phyloP scores from a whole-genome alignment of 2,797 vertebrate genomes.

The Cuniculus paca region DNA sequence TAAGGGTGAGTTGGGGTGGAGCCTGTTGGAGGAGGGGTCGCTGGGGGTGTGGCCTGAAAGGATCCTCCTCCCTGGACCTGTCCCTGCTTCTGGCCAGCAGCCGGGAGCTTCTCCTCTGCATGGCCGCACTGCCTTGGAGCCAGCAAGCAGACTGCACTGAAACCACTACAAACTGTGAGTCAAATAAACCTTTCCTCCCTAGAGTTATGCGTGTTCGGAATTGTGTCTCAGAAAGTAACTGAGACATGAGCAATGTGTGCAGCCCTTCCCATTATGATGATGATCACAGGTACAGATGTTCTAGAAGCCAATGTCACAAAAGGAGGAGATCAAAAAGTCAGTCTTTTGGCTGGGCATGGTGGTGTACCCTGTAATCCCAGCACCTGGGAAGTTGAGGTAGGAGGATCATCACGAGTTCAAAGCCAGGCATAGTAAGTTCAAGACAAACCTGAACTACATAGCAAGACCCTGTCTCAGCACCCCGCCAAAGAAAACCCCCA shows the following conservation, averaged over 20 bases:
- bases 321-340: conserved; percentile 93
- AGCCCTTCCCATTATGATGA: conserved; percentile 94
- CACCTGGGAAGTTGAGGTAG: background rate
- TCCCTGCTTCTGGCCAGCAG: background rate
- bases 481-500: background rate
- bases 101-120: too few species aligned
- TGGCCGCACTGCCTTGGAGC: background rate
- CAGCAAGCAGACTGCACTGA: background rate
- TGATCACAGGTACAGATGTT: conserved; percentile 90
- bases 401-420: background rate
- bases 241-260: conserved; percentile 88
- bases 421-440: background rate
- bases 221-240: background rate
- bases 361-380: background rate
- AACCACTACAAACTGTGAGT: background rate
- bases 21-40: too few species aligned
- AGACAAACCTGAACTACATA: background rate
- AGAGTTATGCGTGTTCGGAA: background rate
- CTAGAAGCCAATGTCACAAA: conserved; percentile 93
- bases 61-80: background rate
- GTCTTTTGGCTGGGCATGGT: conserved; percentile 82
- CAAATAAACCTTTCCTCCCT: background rate
- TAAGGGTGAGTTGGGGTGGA: too few species aligned
- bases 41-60: background rate
- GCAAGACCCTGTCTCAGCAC: background rate